phyloP scores from a whole-genome alignment of 2,797 vertebrate species.

The Anguilla obscura region DNA sequence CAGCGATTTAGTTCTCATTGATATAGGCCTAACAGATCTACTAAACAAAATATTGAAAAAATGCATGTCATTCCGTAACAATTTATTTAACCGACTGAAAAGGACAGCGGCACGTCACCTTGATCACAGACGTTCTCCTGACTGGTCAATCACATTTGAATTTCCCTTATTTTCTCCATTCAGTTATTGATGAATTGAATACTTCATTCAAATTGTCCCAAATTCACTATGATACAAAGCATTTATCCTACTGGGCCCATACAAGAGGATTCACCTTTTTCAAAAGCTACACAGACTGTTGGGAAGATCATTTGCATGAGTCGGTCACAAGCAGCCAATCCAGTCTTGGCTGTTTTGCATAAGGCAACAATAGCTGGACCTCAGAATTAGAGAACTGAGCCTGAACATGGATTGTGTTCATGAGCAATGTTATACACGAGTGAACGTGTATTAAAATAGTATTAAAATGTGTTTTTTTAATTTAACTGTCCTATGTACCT shows the following conservation, averaged over 20 bases:
- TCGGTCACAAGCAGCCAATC: conserved; percentile 70
- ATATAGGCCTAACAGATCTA: conserved; percentile 24
- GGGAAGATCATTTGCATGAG: conserved; percentile 70
- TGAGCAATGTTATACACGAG: conserved; percentile 19
- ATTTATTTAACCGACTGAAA: conserved; percentile 39
- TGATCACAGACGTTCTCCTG: conserved; percentile 10
- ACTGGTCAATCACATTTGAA: conserved; percentile 19
- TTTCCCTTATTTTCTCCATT: conserved; percentile 20
- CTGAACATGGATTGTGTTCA: conserved; percentile 30
- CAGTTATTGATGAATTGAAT: conserved; percentile 54
- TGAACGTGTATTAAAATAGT: background rate
- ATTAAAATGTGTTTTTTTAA: background rate
- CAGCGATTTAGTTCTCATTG: conserved; percentile 46
- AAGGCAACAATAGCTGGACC: conserved; percentile 77
- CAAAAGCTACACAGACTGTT: conserved; percentile 59
- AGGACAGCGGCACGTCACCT: conserved; percentile 39
- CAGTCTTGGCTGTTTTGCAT: conserved; percentile 77
- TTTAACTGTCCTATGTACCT: background rate
- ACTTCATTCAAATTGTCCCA: conserved; percentile 40
- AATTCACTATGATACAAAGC: conserved; percentile 64
- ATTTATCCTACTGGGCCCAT: conserved; percentile 70
- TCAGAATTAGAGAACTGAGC: conserved; percentile 60
- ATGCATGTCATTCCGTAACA: conserved; percentile 36
- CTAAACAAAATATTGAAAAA: conserved; percentile 23
- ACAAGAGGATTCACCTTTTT: conserved; percentile 67